Evolutionary conservation across 2,113 vertebrate genomes (phyloP).

Genomic region (Chaenocephalus aceratus): DNA sequence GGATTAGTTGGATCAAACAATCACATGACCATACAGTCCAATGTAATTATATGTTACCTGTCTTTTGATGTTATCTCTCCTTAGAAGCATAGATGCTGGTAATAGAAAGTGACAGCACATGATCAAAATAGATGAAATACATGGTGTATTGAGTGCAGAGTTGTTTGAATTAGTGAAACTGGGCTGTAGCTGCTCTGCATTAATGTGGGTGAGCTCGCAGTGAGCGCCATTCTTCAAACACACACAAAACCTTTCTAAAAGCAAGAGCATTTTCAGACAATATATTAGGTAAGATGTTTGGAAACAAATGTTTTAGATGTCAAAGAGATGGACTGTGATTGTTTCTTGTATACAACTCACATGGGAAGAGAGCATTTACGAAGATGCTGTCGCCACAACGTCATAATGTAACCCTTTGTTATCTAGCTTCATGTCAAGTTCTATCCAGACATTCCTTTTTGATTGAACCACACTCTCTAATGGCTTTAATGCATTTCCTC

Average conservation of each 20-base stretch:
- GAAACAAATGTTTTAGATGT: not conserved
- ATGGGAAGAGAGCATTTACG: not conserved
- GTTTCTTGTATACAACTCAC: not conserved
- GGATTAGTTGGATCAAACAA: not conserved
- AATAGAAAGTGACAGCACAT: constrained; percentile 9
- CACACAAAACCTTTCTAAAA: constrained; percentile 12
- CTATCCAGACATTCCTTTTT: not conserved
- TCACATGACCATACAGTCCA: no score
- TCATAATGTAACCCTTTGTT: not conserved
- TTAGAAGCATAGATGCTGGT: not conserved
- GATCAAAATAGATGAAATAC: constrained; percentile 42
- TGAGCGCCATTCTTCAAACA: not conserved
- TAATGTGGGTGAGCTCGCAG: constrained; percentile 22
- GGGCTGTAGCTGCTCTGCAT: constrained; percentile 18
- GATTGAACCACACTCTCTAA: constrained; percentile 13
- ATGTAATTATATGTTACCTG: not conserved
- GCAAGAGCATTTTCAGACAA: not conserved
- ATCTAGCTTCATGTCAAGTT: not conserved
- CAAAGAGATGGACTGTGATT: not conserved
- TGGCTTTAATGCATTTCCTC: constrained; percentile 7
- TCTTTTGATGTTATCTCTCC: not conserved
- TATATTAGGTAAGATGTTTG: not conserved
- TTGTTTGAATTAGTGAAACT: constrained; percentile 23
- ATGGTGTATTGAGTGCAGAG: constrained; percentile 1
- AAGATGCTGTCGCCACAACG: not conserved